A percentile compares a stretch with the other conserved stretches of the same genome.
Evolutionary conservation across 2,888 invertebrate genomes (phyloP).

Genomic region (Lamellibrachia columna): DNA sequence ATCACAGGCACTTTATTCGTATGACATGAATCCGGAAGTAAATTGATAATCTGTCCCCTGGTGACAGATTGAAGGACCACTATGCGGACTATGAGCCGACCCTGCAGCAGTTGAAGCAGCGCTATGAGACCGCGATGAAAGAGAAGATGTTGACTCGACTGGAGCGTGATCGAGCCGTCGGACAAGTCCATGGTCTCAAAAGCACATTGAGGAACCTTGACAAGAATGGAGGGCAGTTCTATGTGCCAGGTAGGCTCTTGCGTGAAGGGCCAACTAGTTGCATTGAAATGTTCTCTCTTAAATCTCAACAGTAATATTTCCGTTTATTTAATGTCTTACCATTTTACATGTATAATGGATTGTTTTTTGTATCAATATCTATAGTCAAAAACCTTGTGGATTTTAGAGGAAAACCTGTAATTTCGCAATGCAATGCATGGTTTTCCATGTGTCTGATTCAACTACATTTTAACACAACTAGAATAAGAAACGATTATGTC

Average conservation of each 20-base stretch:
- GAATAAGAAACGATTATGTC: too few relatives aligned
- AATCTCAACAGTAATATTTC: neutral
- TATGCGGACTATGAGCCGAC: conserved; percentile 64
- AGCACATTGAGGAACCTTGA: conserved; percentile 44
- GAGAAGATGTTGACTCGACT: conserved; percentile 66
- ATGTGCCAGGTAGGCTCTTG: conserved; percentile 17
- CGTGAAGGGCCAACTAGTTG: conserved; percentile 18
- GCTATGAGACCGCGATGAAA: conserved; percentile 66
- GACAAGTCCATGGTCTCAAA: conserved; percentile 62
- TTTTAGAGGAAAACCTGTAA: too few relatives aligned
- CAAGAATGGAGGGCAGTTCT: conserved; percentile 30
- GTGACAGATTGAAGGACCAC: conserved; percentile 60
- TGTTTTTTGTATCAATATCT: too few relatives aligned
- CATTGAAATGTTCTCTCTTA: neutral
- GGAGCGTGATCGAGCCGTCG: conserved; percentile 63
- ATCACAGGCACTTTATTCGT: too few relatives aligned
- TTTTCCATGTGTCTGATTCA: too few relatives aligned
- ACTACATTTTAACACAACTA: too few relatives aligned
- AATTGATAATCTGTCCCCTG: too few relatives aligned
- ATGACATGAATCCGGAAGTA: too few relatives aligned
- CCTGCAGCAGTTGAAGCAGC: conserved; percentile 61
- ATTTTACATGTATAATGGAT: too few relatives aligned
- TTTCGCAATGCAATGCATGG: too few relatives aligned
- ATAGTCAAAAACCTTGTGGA: too few relatives aligned
- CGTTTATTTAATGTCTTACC: neutral